Evolutionary conservation across 2,888 invertebrate species (phyloP).

Genomic region (Gandaritis pyraliata): DNA sequence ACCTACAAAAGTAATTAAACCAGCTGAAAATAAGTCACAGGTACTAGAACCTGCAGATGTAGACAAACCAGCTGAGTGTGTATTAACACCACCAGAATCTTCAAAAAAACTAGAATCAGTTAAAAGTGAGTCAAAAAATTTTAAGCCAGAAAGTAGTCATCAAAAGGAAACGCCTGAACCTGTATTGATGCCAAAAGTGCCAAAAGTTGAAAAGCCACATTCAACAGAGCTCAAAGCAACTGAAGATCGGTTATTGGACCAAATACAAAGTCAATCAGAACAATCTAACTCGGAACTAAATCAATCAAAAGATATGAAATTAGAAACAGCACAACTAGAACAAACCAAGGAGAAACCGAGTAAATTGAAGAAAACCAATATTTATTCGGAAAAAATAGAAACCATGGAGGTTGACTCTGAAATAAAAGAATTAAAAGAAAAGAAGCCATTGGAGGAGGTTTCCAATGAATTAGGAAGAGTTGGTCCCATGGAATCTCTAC

Average conservation of each 20-base stretch:
- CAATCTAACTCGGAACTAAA: not conserved
- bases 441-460: not conserved
- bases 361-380: constrained; percentile 5
- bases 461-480: not conserved
- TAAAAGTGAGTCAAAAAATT: not conserved
- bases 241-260: not conserved
- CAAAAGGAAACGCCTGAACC: not conserved
- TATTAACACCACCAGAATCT: constrained; percentile 2
- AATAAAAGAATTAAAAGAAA: constrained; percentile 8
- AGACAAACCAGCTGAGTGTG: not conserved
- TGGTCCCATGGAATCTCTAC: constrained; percentile 2
- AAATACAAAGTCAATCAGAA: not conserved
- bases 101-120: not conserved
- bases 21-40: not conserved
- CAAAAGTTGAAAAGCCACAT: not conserved
- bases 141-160: not conserved
- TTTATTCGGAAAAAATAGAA: constrained; percentile 4
- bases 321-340: not conserved
- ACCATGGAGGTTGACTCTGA: constrained; percentile 15
- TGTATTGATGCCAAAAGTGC: constrained; percentile 1
- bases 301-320: constrained; percentile 14
- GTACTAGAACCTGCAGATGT: not conserved
- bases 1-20: not conserved
- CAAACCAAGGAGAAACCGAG: constrained; percentile 3
- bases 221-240: constrained; percentile 2